Evolutionary conservation across 2,797 vertebrate species (phyloP).

Genomic region (Enteromius viviparus): DNA sequence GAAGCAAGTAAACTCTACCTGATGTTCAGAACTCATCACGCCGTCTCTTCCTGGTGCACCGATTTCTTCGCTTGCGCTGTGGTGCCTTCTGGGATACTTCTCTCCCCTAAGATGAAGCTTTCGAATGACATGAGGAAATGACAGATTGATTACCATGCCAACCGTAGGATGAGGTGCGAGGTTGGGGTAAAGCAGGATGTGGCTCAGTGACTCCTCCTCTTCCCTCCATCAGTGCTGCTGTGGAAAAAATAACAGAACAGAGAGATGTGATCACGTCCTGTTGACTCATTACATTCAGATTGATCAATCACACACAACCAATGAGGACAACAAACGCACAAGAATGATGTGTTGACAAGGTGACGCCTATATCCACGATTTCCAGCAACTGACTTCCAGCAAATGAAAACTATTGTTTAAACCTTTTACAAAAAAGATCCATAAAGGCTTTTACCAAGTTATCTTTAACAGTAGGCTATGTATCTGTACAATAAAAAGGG

Average conservation of each 20-base stretch:
- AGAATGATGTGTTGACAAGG: neutral
- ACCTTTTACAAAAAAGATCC: too few relatives aligned
- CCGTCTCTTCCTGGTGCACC: slow-evolving; percentile 53
- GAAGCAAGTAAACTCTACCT: slow-evolving; percentile 52
- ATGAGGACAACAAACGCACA: neutral
- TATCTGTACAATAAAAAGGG: neutral
- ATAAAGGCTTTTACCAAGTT: neutral
- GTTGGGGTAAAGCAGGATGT: slow-evolving; percentile 61
- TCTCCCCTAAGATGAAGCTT: slow-evolving; percentile 1
- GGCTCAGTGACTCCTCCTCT: slow-evolving; percentile 48
- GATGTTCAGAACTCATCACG: slow-evolving; percentile 37
- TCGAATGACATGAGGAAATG: slow-evolving; percentile 44
- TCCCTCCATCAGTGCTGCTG: slow-evolving; percentile 9
- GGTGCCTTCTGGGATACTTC: slow-evolving; percentile 60
- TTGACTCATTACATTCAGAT: slow-evolving; percentile 38
- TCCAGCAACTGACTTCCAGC: too few relatives aligned
- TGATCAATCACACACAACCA: neutral
- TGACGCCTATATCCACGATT: neutral
- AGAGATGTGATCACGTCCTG: slow-evolving; percentile 44
- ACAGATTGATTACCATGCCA: slow-evolving; percentile 54
- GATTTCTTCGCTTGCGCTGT: slow-evolving; percentile 56
- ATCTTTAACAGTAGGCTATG: too few relatives aligned
- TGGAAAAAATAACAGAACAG: slow-evolving; percentile 7
- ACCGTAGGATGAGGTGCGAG: slow-evolving; percentile 24
- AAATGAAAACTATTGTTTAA: neutral